Conservation (phyloP, 2,797 vertebrate genomes). For the Myotis myotis region DNA sequence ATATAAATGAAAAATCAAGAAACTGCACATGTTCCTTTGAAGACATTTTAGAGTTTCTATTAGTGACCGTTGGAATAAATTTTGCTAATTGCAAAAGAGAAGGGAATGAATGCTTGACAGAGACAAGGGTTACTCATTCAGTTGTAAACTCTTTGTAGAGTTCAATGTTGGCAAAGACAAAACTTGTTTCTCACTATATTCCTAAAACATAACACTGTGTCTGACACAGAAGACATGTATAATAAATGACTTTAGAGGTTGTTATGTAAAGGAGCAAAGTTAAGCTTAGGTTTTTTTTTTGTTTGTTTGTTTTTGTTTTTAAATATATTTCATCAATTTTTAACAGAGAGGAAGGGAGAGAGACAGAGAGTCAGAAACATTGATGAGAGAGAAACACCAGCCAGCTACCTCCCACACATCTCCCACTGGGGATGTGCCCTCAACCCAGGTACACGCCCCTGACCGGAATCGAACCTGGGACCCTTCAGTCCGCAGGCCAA, state of each 20-base stretch:
- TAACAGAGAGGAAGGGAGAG: no score
- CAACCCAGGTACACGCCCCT: no score
- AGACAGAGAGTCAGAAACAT: no score
- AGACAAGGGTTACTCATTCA: not conserved
- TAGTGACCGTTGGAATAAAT: slow-evolving; percentile 37
- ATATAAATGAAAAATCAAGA: slow-evolving; percentile 27
- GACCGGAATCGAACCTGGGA: no score
- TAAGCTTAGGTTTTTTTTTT: not conserved
- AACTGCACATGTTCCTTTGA: not conserved
- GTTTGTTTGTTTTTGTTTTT: no score
- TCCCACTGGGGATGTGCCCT: no score
- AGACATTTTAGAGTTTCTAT: slow-evolving; percentile 39
- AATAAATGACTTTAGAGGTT: not conserved
- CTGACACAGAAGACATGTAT: not conserved
- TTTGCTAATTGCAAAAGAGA: not conserved
- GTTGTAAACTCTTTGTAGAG: not conserved
- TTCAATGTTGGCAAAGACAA: not conserved
- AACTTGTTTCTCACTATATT: not conserved
- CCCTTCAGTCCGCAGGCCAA: no score
- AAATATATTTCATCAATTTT: no score
- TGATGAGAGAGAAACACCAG: no score
- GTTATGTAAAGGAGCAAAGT: not conserved
- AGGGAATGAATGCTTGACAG: not conserved
- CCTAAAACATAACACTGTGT: not conserved
- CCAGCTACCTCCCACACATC: no score